These are phyloP conservation scores for Heterochromis multidens DNA, from an alignment of 2,113 vertebrate genomes.

Conservation along the genomic window DNA sequence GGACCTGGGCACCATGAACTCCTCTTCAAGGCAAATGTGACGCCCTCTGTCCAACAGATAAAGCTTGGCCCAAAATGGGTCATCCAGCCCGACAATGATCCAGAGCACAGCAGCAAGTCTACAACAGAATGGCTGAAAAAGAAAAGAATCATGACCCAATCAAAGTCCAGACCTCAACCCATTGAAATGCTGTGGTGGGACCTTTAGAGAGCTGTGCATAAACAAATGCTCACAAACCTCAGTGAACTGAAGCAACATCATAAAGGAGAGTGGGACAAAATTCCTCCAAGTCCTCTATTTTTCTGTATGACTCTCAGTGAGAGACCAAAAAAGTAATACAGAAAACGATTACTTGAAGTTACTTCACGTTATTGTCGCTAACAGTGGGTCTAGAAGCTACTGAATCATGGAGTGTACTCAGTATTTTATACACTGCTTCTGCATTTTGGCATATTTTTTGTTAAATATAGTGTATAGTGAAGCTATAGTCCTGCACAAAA, in stretches of 20 bases:
- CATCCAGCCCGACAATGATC: no score
- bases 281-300: background rate
- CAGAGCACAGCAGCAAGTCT: background rate
- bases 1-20: no score
- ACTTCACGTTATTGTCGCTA: background rate
- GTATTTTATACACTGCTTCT: background rate
- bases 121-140: background rate
- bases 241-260: background rate
- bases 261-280: background rate
- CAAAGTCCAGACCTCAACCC: background rate
- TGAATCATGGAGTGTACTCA: background rate
- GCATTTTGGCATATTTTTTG: background rate
- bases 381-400: background rate
- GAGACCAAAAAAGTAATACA: background rate
- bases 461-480: background rate
- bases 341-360: background rate
- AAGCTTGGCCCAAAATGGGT: no score
- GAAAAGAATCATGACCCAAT: background rate
- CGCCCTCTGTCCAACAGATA: no score
- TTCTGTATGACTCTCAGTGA: background rate
- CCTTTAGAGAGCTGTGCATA: background rate
- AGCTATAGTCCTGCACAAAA: accelerated
- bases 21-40: no score
- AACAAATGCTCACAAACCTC: background rate
- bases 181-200: background rate